A percentile compares a stretch with the other conserved stretches of the same genome.
phyloP scores from a whole-genome alignment of 2,797 vertebrate genomes.

The Delichon dasypus region DNA sequence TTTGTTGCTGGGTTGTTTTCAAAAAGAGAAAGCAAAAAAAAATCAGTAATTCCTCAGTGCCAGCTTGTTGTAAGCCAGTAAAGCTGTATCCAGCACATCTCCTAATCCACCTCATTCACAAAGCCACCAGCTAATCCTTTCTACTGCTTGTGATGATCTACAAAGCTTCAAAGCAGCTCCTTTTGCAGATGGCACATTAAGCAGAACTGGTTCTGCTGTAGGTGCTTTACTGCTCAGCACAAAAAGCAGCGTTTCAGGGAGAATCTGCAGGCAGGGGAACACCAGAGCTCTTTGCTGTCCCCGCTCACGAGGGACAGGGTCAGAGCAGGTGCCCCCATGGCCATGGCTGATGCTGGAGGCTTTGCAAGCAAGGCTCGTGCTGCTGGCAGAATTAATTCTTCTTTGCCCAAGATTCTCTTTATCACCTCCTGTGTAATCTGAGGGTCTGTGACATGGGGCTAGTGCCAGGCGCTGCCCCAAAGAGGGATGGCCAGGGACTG shows the following conservation, averaged over 20 bases:
- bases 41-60: background rate
- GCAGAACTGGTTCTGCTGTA: background rate
- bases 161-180: background rate
- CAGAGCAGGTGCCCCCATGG: background rate
- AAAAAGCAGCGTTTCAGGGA: background rate
- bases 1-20: background rate
- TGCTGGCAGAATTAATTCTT: background rate
- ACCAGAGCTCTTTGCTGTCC: background rate
- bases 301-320: background rate
- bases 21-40: background rate
- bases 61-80: background rate
- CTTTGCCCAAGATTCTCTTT: background rate
- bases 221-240: background rate
- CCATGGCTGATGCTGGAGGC: background rate
- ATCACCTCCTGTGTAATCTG: background rate
- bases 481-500: background rate
- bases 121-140: constrained; percentile 8
- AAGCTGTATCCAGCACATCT: background rate
- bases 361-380: background rate
- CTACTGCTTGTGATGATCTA: background rate
- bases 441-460: background rate
- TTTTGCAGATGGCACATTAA: background rate
- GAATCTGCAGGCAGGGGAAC: background rate
- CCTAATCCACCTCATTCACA: constrained; percentile 21
- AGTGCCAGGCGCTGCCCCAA: background rate